Evolutionary conservation across 2,888 invertebrate genomes (phyloP), one percentile per base, ranked within the genome.

Genomic region (Plebejus argus): DNA sequence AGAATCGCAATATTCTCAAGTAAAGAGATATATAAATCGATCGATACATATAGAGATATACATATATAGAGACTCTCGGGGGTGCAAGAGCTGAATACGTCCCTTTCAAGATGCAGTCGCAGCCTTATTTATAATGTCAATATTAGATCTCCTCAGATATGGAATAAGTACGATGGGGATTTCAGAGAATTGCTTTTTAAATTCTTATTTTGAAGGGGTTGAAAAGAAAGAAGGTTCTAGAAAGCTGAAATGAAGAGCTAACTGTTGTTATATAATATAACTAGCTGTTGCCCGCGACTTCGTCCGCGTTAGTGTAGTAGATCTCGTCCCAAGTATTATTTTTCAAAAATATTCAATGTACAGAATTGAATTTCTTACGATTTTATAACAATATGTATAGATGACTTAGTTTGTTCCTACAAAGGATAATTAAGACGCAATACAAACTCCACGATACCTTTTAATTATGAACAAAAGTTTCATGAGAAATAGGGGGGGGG

Each of bases 21-120:
- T 79, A 78, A 77, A 78, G 77, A 86, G 86, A 87, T 84, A 85
- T 84, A 85, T 84, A 82, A 88, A 89, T 89, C 89, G 89, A 90
- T 90, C 89, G 84, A 85, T 85, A 87, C 80, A 77, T 18, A 18
- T 18, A 18, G 53, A 53, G 5, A 18, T 20, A n/a, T 58, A 58
- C 56, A 58, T 58, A 20, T 58, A 58, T 58, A 8, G 58, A 58
- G 15, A 77, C 79, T 83, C 82, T 77, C 79, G 56, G 80, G 80
- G 81, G 79, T 78, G 82, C 82, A 82, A 84, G 82, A 39, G 74
- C 53, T 10, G 20, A 53, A 53, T 74, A 53, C 74, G 53, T 20
- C 45, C 45, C 66, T 66, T 66, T 66, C 66, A 66, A 12, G 66
- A n/a, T 72, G 6, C 74, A 74, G 49, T 39, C 72, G 39, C 23